Evolutionary conservation across 1,140 invertebrate species (phyloP), one percentile per base, ranked within the genome.

Genomic region (Drosophila truncata): DNA sequence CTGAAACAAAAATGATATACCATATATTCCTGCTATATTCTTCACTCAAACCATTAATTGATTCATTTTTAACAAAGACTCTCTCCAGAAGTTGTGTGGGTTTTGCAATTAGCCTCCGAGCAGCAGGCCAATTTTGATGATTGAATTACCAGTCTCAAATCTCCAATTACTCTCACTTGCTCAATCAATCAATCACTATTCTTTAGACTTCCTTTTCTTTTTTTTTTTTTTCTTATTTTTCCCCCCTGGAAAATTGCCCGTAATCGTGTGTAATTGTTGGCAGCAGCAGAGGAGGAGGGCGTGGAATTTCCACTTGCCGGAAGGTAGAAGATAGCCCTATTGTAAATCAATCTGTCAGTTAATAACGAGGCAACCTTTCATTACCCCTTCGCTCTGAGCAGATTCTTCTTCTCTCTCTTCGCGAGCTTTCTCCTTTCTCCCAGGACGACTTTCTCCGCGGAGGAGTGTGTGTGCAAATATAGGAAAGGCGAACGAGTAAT

Each of bases 301-400:
- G n/a, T n/a, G n/a, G n/a, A n/a, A n/a, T n/a, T 42, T 33, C 46
- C 35, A 27, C 46, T 46, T 8, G 60, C 20, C 20, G n/a, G 29
- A 8, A n/a, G 25, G 44, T 16, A 1, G 18, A 4, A 8, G 25
- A 31, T n/a, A 31, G 16, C 9, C 33, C 16, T 41, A 66, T 50
- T 76, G 73, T 77, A 77, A 77, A 77, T 77, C 74, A 77, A 77
- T 77, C 74, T 77, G 74, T 67, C 63, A 47, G 62, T 77, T 77
- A 76, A 77, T 77, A 77, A 77, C 46, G 52, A 66, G 23, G 37
- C 66, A 70, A 70, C 66, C 66, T 67, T 70, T 67, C 63, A 70
- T 70, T 67, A 69, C 47, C 47, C 62, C 47, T 46, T 67, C 23
- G 58, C 47, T 9, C 46, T 27, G 4, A 55, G 60, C 62, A 54